These are phyloP conservation scores for Dichetophora obliterata DNA, from an alignment of 2,888 invertebrate genomes.

Conservation along the genomic window DNA sequence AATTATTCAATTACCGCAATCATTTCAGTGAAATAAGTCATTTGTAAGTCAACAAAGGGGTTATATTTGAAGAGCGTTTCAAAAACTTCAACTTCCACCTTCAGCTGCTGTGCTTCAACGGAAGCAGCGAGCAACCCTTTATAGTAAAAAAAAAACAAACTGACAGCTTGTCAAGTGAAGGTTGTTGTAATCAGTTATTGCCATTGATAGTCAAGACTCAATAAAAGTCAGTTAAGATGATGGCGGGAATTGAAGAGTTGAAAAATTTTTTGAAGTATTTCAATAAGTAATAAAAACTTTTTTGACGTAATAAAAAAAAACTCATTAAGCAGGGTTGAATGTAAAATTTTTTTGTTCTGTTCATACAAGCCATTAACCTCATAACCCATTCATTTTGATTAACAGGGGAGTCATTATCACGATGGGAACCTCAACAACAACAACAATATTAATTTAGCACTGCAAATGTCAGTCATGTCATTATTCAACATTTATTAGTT, in stretches of 20 bases:
- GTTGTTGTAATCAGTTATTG: not conserved
- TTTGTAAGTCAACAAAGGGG: too few species aligned
- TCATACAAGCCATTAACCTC: not conserved
- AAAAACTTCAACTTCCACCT: not conserved
- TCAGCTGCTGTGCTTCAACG: too few species aligned
- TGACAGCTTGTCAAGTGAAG: not conserved
- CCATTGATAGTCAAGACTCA: not conserved
- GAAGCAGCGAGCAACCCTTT: too few species aligned
- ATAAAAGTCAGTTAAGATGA: too few species aligned
- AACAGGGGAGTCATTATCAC: not conserved
- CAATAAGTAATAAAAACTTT: too few species aligned
- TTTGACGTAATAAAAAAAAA: too few species aligned
- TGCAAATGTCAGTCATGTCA: conserved; percentile 27
- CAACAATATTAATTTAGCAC: not conserved
- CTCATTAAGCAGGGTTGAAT: too few species aligned
- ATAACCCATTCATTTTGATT: not conserved
- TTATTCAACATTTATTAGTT: conserved; percentile 25
- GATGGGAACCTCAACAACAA: not conserved
- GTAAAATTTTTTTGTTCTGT: not conserved
- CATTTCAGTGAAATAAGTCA: conserved; percentile 5
- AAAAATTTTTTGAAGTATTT: not conserved
- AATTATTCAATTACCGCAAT: conserved; percentile 36
- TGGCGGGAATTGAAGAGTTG: not conserved
- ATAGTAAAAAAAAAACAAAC: not conserved
- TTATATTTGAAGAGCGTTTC: too few species aligned